phyloP scores from a whole-genome alignment of 2,888 invertebrate genomes.

The Physocephala rufipes region DNA sequence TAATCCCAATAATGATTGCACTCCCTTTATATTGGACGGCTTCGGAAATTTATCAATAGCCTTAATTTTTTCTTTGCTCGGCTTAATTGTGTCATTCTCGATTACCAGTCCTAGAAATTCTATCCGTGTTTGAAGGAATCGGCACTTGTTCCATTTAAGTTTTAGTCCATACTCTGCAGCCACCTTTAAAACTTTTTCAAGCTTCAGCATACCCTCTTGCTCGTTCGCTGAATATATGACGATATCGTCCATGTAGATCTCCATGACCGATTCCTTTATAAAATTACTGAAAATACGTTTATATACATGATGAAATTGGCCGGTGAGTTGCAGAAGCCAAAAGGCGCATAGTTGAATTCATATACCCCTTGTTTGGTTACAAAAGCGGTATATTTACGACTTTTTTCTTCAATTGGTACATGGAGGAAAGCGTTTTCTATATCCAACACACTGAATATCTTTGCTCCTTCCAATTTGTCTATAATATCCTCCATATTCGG shows the following conservation, averaged over 20 bases:
- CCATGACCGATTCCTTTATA: slow-evolving; percentile 25
- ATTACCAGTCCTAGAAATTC: slow-evolving; percentile 36
- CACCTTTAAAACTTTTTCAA: slow-evolving; percentile 33
- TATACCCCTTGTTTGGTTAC: slow-evolving; percentile 32
- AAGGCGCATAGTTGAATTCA: slow-evolving; percentile 37
- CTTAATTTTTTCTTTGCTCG: slow-evolving; percentile 39
- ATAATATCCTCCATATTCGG: slow-evolving; percentile 38
- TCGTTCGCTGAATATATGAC: slow-evolving; percentile 23
- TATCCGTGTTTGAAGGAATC: slow-evolving; percentile 37
- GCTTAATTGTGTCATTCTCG: slow-evolving; percentile 22
- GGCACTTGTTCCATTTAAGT: slow-evolving; percentile 43
- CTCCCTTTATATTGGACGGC: slow-evolving; percentile 46
- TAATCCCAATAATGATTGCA: slow-evolving; percentile 50
- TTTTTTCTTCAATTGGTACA: slow-evolving; percentile 37
- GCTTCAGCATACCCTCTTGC: slow-evolving; percentile 32
- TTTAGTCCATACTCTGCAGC: slow-evolving; percentile 35
- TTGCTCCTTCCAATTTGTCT: slow-evolving; percentile 31
- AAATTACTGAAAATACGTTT: slow-evolving; percentile 30
- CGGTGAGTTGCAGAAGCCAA: slow-evolving; percentile 16
- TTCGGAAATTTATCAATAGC: slow-evolving; percentile 47
- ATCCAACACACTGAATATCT: slow-evolving; percentile 39
- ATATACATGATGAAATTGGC: not conserved
- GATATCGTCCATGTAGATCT: slow-evolving; percentile 40
- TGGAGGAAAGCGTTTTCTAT: slow-evolving; percentile 41
- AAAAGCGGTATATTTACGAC: slow-evolving; percentile 33